Evolutionary conservation across 2,797 vertebrate species (phyloP).

Genomic region (Gastrophryne carolinensis): DNA sequence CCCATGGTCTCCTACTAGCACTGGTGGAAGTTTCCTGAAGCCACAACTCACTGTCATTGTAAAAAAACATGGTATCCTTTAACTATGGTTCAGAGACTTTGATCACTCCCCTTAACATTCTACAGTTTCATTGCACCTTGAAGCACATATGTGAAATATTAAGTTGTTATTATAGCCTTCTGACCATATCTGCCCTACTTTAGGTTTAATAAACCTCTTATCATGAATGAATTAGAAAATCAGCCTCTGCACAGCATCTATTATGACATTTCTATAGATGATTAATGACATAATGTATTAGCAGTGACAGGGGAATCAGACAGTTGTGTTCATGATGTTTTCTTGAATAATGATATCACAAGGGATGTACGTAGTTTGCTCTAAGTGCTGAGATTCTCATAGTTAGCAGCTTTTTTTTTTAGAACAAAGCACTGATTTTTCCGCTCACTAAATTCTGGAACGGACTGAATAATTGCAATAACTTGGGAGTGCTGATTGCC

Average conservation of each 20-base stretch:
- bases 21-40: too few species aligned
- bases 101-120: too few species aligned
- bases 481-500: slow-evolving; percentile 24
- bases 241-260: not conserved
- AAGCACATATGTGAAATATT: too few species aligned
- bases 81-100: too few species aligned
- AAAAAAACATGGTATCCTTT: too few species aligned
- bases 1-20: too few species aligned
- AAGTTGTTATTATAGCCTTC: too few species aligned
- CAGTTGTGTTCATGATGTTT: not conserved
- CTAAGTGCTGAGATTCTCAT: not conserved
- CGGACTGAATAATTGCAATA: slow-evolving; percentile 40
- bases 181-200: too few species aligned
- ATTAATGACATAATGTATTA: not conserved
- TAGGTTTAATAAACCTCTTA: too few species aligned
- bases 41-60: too few species aligned
- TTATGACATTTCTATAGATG: not conserved
- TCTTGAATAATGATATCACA: not conserved
- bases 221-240: too few species aligned
- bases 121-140: too few species aligned
- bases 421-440: slow-evolving; percentile 5
- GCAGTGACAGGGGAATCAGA: not conserved
- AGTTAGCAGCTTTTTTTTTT: not conserved
- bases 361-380: not conserved
- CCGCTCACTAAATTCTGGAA: not conserved